phyloP scores from a whole-genome alignment of 2,888 invertebrate genomes.

The Drosophila pegasa region DNA sequence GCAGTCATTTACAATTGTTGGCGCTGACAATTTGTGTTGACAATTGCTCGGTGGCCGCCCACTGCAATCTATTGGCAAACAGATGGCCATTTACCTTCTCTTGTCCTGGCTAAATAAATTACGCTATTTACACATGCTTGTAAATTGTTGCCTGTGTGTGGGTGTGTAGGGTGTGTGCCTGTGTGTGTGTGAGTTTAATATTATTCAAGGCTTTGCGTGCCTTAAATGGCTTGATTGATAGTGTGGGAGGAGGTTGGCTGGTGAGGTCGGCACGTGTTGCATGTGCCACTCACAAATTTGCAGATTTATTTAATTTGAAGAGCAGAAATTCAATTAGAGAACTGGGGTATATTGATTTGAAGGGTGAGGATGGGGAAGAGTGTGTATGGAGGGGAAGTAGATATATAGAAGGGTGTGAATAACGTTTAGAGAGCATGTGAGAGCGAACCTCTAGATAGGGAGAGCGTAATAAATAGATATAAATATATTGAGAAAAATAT shows the following conservation, averaged over 20 bases:
- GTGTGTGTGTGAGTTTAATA: slow-evolving; percentile 21
- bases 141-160: neutral
- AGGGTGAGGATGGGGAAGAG: neutral
- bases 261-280: slow-evolving; percentile 49
- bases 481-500: no score
- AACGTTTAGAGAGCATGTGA: no score
- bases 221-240: slow-evolving; percentile 14
- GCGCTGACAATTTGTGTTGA: slow-evolving; percentile 25
- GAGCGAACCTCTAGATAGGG: no score
- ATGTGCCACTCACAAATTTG: slow-evolving; percentile 37
- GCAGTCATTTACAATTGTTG: slow-evolving; percentile 28
- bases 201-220: slow-evolving; percentile 43
- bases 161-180: neutral
- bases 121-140: slow-evolving; percentile 43
- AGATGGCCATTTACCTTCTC: slow-evolving; percentile 9
- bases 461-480: no score
- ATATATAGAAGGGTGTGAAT: no score
- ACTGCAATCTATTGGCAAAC: slow-evolving; percentile 35
- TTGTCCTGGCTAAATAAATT: slow-evolving; percentile 46
- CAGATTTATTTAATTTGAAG: slow-evolving; percentile 28
- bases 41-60: slow-evolving; percentile 29
- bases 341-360: neutral
- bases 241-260: slow-evolving; percentile 6
- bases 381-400: neutral
- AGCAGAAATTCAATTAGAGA: neutral